Evolutionary conservation across 2,888 invertebrate genomes (phyloP), one percentile per base, ranked within the genome.

Genomic region (Chouioia cunea): DNA sequence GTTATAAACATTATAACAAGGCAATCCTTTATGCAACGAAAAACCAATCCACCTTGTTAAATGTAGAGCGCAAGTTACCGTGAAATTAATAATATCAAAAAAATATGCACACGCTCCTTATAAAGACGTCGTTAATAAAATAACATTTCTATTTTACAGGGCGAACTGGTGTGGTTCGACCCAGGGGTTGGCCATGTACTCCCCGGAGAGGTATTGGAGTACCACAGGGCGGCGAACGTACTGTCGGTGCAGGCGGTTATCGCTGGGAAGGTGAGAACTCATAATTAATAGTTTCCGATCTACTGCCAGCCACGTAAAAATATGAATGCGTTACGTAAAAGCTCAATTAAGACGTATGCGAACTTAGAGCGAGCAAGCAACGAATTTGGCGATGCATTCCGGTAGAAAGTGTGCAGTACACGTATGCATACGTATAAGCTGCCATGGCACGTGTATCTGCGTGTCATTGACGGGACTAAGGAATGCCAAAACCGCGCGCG

Each of bases 141-240:
- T 60, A 44, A 64, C 6, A 22, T 67, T 73, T 70, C 70, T 68
- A 18, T 57, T 73, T 79, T 80, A 14, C 78, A 85, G 89, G 96
- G 96, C 73, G 96, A 96, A 86, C 89, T 96, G 86, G 94, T 97
- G 82, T 97, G 97, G 97, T 97, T 97, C 88, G 96, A 96, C 87
- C 93, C 96, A 56, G 95, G 95, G 52, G 91, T 95, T 79, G 93
- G 95, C 77, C 94, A 96, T 86, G 94, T 95, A 79, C 90, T 97
- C 80, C 96, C 97, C 60, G 97, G 97, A 70, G 94, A 95, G 87
- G 93, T 97, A 75, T 88, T 94, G 80, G 97, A 97, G 87, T 93
- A 93, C 78, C 96, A 96, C 87, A 91, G 93, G 73, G 94, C 95
- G 54, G 96, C 96, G 65, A 93, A 95, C 86, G 95, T 96, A 68